A percentile compares a stretch with the other conserved stretches of the same genome.
Conservation (phyloP, 2,797 vertebrate genomes). For the Yasuhikotakia modesta region DNA sequence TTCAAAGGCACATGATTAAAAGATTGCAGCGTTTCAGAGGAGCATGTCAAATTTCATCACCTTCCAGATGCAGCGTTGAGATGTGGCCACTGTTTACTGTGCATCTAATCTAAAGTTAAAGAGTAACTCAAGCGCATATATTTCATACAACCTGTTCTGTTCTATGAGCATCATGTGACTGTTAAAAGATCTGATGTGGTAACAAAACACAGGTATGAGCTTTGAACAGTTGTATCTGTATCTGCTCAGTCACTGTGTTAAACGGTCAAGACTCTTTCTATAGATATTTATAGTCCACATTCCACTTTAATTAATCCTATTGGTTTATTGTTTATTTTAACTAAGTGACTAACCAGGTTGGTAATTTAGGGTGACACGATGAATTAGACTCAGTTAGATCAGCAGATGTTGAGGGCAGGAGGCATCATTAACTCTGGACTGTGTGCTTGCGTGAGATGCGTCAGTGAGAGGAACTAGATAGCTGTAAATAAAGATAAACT, state of each 20-base stretch:
- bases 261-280: conserved; percentile 6
- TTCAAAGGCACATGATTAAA: conserved; percentile 56
- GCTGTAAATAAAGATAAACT: background rate
- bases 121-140: background rate
- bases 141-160: conserved; percentile 12
- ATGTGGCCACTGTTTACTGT: conserved; percentile 40
- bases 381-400: conserved; percentile 63
- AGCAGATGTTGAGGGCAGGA: too few relatives aligned
- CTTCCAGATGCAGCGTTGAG: conserved; percentile 38
- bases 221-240: too few relatives aligned
- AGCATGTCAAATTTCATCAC: conserved; percentile 59
- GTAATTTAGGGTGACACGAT: conserved; percentile 57
- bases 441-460: conserved; percentile 4
- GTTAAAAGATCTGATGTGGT: too few relatives aligned
- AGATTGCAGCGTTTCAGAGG: conserved; percentile 51
- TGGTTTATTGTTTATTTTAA: conserved; percentile 50
- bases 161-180: conserved; percentile 4
- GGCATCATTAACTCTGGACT: conserved; percentile 57
- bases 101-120: conserved; percentile 31
- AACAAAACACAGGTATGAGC: too few relatives aligned
- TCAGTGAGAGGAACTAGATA: conserved; percentile 8
- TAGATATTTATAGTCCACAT: conserved; percentile 21
- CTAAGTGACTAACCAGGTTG: conserved; percentile 53
- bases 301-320: conserved; percentile 52
- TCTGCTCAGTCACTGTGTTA: background rate